These are phyloP conservation scores for Corapipo altera DNA, from an alignment of 2,113 vertebrate genomes.

Conservation along the genomic window DNA sequence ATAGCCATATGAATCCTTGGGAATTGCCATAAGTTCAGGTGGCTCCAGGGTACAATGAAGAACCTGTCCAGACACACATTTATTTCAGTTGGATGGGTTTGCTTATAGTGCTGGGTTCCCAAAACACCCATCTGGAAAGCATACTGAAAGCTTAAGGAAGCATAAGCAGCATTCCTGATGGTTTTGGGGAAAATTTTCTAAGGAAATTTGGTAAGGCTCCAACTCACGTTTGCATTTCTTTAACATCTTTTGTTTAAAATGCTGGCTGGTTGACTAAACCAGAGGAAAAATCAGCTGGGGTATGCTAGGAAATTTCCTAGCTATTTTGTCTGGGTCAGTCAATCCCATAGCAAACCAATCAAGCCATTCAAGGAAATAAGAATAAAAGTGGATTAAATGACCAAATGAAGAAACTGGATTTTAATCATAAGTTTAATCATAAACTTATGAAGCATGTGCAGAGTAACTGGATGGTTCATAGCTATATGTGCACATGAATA, in stretches of 20 bases:
- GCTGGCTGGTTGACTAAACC: not conserved
- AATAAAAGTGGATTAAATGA: not conserved
- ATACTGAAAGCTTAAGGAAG: constrained; percentile 9
- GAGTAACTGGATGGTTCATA: not conserved
- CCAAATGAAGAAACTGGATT: not conserved
- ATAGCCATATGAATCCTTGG: not conserved
- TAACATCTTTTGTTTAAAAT: constrained; percentile 17
- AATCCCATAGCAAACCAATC: not conserved
- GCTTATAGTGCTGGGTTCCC: constrained; percentile 26
- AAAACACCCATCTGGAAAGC: constrained; percentile 50
- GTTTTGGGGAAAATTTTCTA: constrained; percentile 13
- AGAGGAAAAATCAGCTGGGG: not conserved
- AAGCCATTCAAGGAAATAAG: not conserved
- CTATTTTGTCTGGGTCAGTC: not conserved
- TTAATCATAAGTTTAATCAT: not conserved
- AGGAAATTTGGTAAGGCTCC: constrained; percentile 15
- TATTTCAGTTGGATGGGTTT: constrained; percentile 13
- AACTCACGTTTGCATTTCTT: not conserved
- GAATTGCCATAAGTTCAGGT: not conserved
- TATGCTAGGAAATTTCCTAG: not conserved
- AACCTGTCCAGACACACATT: constrained; percentile 48
- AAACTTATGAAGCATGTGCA: not conserved
- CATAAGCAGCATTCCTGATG: not conserved
- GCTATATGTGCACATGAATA: not conserved
- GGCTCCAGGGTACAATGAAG: not conserved